A percentile compares a stretch with the other conserved stretches of the same genome.
Evolutionary conservation across 2,797 vertebrate species (phyloP).

Genomic region (Choloepus didactylus): DNA sequence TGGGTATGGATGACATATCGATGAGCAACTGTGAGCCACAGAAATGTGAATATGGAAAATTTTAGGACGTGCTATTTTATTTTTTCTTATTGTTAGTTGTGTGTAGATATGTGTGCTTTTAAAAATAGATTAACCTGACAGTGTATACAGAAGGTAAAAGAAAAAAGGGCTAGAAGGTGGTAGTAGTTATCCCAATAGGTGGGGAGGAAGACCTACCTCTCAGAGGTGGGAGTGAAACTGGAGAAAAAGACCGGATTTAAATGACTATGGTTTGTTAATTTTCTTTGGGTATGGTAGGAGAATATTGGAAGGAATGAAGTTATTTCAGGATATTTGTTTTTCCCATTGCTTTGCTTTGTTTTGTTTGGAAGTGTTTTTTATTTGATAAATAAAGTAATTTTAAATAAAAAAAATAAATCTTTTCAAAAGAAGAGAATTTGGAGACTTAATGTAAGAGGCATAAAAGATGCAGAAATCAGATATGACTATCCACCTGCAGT

Average conservation of each 20-base stretch:
- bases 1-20: background rate
- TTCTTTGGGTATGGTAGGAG: no score
- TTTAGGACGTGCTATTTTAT: background rate
- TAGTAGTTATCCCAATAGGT: background rate
- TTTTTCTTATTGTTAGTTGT: background rate
- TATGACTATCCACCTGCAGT: background rate
- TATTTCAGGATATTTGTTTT: no score
- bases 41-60: slow-evolving; percentile 16
- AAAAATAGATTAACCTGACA: background rate
- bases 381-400: no score
- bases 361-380: no score
- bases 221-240: background rate
- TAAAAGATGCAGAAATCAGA: background rate
- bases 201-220: background rate
- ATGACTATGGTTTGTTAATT: no score
- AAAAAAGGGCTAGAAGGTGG: background rate
- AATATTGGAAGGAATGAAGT: no score
- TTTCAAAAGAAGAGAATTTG: background rate
- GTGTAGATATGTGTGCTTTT: background rate
- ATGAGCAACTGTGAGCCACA: background rate
- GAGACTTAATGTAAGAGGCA: background rate
- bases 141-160: background rate
- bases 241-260: background rate
- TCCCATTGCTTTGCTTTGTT: no score
- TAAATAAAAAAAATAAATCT: no score